Evolutionary conservation across 2,113 vertebrate genomes (phyloP).

Genomic region (Misgurnus anguillicaudatus): DNA sequence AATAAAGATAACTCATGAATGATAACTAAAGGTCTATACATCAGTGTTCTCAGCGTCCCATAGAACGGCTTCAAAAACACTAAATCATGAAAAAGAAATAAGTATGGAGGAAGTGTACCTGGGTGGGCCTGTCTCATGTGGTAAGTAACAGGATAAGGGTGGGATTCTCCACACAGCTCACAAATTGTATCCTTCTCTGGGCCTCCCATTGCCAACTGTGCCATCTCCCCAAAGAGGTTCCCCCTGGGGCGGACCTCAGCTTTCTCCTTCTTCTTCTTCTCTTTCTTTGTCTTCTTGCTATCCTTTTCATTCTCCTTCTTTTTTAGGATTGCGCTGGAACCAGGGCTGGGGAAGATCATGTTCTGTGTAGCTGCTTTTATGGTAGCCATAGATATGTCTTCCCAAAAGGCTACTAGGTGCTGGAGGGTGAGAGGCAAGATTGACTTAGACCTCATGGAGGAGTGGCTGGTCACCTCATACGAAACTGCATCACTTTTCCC

Average conservation of each 20-base stretch:
- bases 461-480: constrained; percentile 83
- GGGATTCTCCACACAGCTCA: constrained; percentile 95
- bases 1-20: constrained; percentile 15
- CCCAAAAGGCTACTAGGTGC: constrained; percentile 97
- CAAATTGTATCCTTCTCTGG: constrained; percentile 98
- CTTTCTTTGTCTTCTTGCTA: constrained; percentile 91
- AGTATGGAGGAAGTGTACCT: constrained; percentile 72
- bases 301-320: constrained; percentile 97
- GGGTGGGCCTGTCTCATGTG: constrained; percentile 99
- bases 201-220: constrained; percentile 94
- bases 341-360: constrained; percentile 98
- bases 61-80: not conserved
- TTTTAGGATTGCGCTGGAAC: constrained; percentile 94
- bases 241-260: constrained; percentile 91
- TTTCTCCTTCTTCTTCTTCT: constrained; percentile 98
- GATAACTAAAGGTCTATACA: not conserved
- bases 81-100: not conserved
- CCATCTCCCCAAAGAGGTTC: constrained; percentile 98
- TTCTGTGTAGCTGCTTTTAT: constrained; percentile 99
- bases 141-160: constrained; percentile 97
- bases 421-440: constrained; percentile 93
- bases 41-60: too few relatives aligned
- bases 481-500: constrained; percentile 82
- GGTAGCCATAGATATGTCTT: constrained; percentile 96
- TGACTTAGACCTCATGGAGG: constrained; percentile 84